Percentiles rank a stretch among this genome's conserved stretches.
Evolutionary conservation across 2,113 vertebrate species (phyloP).

Genomic region (Amphiprion percula): DNA sequence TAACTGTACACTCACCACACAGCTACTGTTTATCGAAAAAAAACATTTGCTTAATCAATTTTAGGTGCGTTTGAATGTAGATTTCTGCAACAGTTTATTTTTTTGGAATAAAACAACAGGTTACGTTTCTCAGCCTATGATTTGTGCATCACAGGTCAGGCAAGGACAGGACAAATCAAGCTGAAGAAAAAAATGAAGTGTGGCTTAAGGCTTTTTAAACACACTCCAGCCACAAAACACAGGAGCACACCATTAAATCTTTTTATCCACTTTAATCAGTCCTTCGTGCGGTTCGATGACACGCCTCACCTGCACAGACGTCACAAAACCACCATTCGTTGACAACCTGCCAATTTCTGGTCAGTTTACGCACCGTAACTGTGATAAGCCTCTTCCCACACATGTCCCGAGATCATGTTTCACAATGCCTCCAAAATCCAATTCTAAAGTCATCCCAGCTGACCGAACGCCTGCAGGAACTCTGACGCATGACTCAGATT

Average conservation of each 20-base stretch:
- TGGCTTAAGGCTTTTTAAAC: neutral
- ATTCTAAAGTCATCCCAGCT: conserved; percentile 15
- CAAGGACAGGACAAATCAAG: too few species aligned
- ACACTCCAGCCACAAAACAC: neutral
- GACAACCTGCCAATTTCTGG: neutral
- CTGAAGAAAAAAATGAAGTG: neutral
- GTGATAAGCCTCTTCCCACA: conserved; percentile 37
- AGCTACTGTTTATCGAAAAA: neutral
- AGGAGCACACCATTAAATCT: neutral
- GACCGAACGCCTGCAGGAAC: neutral
- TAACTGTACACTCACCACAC: neutral
- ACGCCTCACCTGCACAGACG: neutral
- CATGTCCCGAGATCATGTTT: conserved; percentile 39
- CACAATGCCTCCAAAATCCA: conserved; percentile 26
- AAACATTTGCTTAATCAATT: too few species aligned
- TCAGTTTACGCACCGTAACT: conserved; percentile 3
- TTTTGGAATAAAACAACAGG: too few species aligned
- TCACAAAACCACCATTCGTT: conserved; percentile 14
- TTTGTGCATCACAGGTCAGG: too few species aligned
- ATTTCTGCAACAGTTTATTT: neutral
- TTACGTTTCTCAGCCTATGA: too few species aligned
- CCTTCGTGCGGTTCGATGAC: neutral
- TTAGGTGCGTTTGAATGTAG: too few species aligned
- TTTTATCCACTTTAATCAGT: neutral
- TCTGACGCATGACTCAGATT: conserved; percentile 42